Evolutionary conservation across 2,113 vertebrate species (phyloP), one percentile per base, ranked within the genome.

Genomic region (Willisornis vidua): DNA sequence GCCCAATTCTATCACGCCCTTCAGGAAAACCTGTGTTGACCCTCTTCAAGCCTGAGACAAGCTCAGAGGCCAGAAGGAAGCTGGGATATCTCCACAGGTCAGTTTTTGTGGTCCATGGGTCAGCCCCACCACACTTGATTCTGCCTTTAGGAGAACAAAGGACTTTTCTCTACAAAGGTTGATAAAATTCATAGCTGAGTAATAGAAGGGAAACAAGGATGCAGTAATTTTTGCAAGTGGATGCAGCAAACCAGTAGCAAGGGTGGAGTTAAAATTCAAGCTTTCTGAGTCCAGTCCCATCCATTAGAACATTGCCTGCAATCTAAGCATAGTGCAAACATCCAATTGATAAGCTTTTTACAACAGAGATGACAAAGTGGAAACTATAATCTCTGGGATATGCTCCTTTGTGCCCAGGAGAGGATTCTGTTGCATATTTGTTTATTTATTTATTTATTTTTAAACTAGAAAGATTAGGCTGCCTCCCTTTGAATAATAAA

Each of bases 341-440:
- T 57, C 52, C 91, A 83, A 4, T 72, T 90, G 91, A 94, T 92
- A 94, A 95, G 84, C 52, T 74, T 96, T 96, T 91, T 94, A 85
- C 87, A 94, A 82, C 49, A 80, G 63, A 67, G 55, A 83, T 83
- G 82, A 74, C 81, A 85, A 94, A 94, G 59, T 80, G 55, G 85
- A 87, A 95, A 91, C 85, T 62, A 67, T 79, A 89, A 90, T 94
- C 87, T 95, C 67, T 77, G 88, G 59, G 74, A 74, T 94, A 90
- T 74, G 78, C 55, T 85, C 63, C 67, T 95, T 87, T 76, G 63
- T 85, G 90, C 39, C 35, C 67, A 83, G 87, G 51, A 93, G 63
- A 94, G 35, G 74, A 95, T 85, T 91, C 55, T 71, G 45, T 24
- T 88, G 35, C 33, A 66, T 35, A 16, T 24, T 41, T 37, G 9